Evolutionary conservation across 1,140 invertebrate species (phyloP).

Genomic region (Drepana arcuata): DNA sequence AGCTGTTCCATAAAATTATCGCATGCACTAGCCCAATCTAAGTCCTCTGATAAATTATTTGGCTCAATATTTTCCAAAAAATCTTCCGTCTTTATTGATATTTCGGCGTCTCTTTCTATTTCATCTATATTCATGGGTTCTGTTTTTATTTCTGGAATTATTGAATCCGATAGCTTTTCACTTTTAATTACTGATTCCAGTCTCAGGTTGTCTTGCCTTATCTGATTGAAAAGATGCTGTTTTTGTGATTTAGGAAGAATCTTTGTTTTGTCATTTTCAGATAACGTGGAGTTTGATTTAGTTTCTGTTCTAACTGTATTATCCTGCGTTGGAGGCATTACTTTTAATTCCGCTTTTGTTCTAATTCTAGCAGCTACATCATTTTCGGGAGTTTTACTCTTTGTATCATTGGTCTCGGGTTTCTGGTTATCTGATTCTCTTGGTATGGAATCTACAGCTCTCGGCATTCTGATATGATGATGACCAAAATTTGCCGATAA

Average conservation of each 20-base stretch:
- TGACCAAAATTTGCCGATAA: constrained; percentile 59
- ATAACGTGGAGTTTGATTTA: constrained; percentile 11
- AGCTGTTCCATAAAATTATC: constrained; percentile 82
- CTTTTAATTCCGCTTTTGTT: constrained; percentile 87
- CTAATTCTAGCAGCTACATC: constrained; percentile 80
- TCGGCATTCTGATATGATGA: constrained; percentile 79
- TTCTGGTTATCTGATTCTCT: constrained; percentile 42
- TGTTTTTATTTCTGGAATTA: constrained; percentile 47
- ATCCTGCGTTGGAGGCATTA: constrained; percentile 59
- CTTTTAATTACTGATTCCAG: constrained; percentile 58
- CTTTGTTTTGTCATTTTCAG: constrained; percentile 35
- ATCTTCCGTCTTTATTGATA: constrained; percentile 55
- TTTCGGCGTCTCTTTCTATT: constrained; percentile 57
- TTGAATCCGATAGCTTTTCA: constrained; percentile 27
- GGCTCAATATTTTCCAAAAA: constrained; percentile 28
- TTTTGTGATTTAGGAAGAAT: constrained; percentile 56
- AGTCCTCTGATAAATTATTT: constrained; percentile 40
- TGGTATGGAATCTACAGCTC: constrained; percentile 72
- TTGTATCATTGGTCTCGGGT: constrained; percentile 33
- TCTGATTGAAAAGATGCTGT: constrained; percentile 64
- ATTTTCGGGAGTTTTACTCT: constrained; percentile 49
- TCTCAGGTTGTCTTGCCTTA: constrained; percentile 58
- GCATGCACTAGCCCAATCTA: constrained; percentile 77
- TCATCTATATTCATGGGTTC: constrained; percentile 65
- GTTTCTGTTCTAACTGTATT: constrained; percentile 27